Base-by-base conservation (phyloP, 2,113 vertebrate species). In the Pteronura brasiliensis region DNA sequence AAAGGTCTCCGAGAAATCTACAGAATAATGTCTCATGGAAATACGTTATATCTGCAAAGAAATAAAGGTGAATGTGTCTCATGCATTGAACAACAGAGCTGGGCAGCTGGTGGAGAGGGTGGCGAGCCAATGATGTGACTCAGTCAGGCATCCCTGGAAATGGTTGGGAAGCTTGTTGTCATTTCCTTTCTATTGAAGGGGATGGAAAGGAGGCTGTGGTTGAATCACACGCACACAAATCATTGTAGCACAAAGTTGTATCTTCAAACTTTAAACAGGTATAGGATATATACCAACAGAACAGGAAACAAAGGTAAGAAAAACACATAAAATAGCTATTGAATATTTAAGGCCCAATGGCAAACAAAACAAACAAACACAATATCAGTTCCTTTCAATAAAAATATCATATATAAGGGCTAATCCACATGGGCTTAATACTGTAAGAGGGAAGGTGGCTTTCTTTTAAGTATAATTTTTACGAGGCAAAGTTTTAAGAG, bases 1-100 rank as follows among this genome's bases (percentile, higher is more conserved):
- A 97, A 97, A 92, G 15, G 0, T 49, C 27, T 97, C 9, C 8
- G 65, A 95, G 83, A 88, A 83, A 57, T 67, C 65, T 44, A 80
- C 77, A 82, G 84, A 74, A 96, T 97, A 92, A 36, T 20, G 31
- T 12, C 23, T 81, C 52, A 85, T 71, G 49, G 31, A 96, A 92
- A 27, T 34, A 90, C 11, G 63, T 74, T 74, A 52, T 72, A 83
- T 1, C 0, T 63, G 80, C 47, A 93, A 85, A 91, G 27, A 96
- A 81, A 88, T 77, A 76, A 92, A 95, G 96, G 20, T 0, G 0
- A 31, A 23, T 29, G n/a, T 0, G 1, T 11, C 27, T 87, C 4
- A 39, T 12, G 11, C 18, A 14, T 63, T 89, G 72, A 47, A 92
- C 6, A 31, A 74, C 13, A 59, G 95, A 95, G 23, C 17, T 84